Percentiles rank a stretch among this genome's conserved stretches.
These are phyloP conservation scores for Mionectes olivaceus DNA, from an alignment of 2,797 vertebrate species.

Conservation along the genomic window DNA sequence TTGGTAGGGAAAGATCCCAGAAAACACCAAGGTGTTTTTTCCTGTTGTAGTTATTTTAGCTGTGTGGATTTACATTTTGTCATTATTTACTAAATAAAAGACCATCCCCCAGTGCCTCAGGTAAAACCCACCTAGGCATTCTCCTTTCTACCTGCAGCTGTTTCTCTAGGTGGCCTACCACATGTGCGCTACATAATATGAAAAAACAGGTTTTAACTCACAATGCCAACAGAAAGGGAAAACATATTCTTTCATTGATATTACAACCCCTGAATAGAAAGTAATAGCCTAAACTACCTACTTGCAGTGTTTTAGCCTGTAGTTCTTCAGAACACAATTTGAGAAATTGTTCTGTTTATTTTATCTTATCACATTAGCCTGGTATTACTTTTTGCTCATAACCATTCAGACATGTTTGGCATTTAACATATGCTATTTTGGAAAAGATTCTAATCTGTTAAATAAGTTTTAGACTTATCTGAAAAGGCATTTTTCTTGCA, in stretches of 20 bases:
- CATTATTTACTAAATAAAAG: background rate
- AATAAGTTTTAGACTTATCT: slow-evolving; percentile 71
- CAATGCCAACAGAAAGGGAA: background rate
- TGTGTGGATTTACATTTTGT: background rate
- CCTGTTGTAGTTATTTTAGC: background rate
- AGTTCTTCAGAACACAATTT: background rate
- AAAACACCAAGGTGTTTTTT: background rate
- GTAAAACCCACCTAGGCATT: background rate
- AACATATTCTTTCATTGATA: background rate
- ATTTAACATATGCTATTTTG: slow-evolving; percentile 60
- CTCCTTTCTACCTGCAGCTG: background rate
- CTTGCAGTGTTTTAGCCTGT: background rate
- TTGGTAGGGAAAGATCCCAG: rapidly evolving
- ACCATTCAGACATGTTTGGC: slow-evolving; percentile 30
- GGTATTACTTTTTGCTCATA: slow-evolving; percentile 55
- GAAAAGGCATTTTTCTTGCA: slow-evolving; percentile 58
- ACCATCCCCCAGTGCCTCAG: background rate
- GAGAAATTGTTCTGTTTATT: slow-evolving; percentile 59
- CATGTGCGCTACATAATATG: background rate
- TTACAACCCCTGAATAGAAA: background rate
- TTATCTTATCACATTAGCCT: slow-evolving; percentile 57
- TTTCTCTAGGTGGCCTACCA: background rate
- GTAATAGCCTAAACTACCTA: background rate
- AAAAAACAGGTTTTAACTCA: background rate
- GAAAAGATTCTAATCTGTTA: slow-evolving; percentile 67